phyloP scores from a whole-genome alignment of 1,140 invertebrate species.

The Probaryconus sp. region DNA sequence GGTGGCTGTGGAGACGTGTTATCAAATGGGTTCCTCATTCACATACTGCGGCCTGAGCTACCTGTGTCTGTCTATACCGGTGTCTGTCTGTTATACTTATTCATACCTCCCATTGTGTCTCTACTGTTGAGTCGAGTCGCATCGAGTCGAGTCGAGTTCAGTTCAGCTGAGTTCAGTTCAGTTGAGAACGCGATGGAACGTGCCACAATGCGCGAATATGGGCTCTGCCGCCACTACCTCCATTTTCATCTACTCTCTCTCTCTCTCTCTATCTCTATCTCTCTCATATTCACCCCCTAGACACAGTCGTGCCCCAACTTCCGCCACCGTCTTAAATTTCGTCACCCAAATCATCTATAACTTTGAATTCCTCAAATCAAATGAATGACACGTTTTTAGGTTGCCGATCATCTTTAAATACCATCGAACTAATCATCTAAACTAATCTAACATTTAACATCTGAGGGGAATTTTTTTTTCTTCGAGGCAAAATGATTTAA shows the following conservation, averaged over 20 bases:
- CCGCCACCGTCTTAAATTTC: no score
- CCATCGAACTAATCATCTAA: no score
- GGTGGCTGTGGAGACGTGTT: conserved; percentile 78
- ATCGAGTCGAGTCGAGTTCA: conserved; percentile 78
- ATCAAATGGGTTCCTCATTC: conserved; percentile 79
- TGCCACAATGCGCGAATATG: conserved; percentile 79
- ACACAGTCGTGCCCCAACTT: no score
- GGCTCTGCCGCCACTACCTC: conserved; percentile 65
- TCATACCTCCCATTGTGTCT: conserved; percentile 76
- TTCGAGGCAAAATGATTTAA: no score
- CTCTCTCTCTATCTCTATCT: no score
- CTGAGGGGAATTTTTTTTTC: no score
- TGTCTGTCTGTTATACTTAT: conserved; percentile 79
- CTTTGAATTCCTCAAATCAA: no score
- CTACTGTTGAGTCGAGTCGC: conserved; percentile 74
- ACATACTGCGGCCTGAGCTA: conserved; percentile 77
- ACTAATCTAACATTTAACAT: no score
- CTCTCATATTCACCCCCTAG: no score
- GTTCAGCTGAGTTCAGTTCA: conserved; percentile 79
- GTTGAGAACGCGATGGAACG: conserved; percentile 79
- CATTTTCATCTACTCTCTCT: conserved; percentile 35
- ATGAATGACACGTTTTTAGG: no score
- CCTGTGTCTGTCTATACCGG: conserved; percentile 78
- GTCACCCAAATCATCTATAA: no score
- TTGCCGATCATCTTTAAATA: no score